A percentile compares a stretch with the other conserved stretches of the same genome.
These are phyloP conservation scores for Globodera ellingtonae DNA, from an alignment of 1,140 invertebrate genomes.

Conservation along the genomic window DNA sequence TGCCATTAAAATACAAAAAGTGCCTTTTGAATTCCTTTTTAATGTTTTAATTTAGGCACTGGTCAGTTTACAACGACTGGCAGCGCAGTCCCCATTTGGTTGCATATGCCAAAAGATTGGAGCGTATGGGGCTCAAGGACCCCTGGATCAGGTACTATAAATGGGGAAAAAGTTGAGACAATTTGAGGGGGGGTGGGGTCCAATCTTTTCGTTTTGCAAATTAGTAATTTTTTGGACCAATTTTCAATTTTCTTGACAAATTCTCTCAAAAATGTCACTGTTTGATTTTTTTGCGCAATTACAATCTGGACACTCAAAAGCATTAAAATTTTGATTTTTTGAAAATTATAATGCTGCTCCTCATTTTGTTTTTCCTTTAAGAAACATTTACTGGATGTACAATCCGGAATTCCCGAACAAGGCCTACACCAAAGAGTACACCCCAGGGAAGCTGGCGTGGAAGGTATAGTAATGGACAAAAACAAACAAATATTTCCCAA, in stretches of 20 bases:
- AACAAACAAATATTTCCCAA: background rate
- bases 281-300: no score
- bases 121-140: constrained; percentile 42
- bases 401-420: background rate
- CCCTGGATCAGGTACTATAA: constrained; percentile 50
- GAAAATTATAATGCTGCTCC: constrained; percentile 22
- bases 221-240: constrained; percentile 6
- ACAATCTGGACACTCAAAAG: no score
- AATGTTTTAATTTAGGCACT: constrained; percentile 27
- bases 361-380: constrained; percentile 23
- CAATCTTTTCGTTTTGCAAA: constrained; percentile 1
- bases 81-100: constrained; percentile 28
- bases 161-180: background rate
- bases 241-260: constrained; percentile 18
- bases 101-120: constrained; percentile 35
- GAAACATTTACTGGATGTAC: background rate
- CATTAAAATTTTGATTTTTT: background rate
- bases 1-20: no score
- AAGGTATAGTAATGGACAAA: background rate
- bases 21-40: background rate
- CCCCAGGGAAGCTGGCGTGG: background rate
- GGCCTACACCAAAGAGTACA: background rate
- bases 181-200: background rate
- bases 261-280: background rate
- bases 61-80: constrained; percentile 36